Base-by-base conservation (phyloP, 2,888 invertebrate species). In the Gortyna flavago region DNA sequence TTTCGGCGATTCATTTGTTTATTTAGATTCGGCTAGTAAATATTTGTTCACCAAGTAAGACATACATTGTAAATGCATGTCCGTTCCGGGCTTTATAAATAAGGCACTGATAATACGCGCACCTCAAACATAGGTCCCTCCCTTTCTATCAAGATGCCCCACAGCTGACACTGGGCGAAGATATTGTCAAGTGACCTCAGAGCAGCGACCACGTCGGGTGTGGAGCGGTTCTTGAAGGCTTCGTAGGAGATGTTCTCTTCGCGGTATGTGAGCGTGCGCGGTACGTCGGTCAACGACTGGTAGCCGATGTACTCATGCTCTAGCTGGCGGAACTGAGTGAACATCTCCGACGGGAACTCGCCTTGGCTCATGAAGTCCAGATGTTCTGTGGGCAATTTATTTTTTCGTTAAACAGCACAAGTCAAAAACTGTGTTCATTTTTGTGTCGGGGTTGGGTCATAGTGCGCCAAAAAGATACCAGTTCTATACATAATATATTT, bases 251-350 rank as follows among this genome's bases (percentile, higher is more conserved):
- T 81, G 67, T 97, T 93, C 77, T 97, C 97, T 92, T 99, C 99
- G 65, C 97, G 95, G 93, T 98, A 98, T 6, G 98, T 97, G 66
- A 98, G 96, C 3, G 98, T 98, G 89, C 98, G 98, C 0, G 99
- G 99, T 21, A 99, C 99, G 96, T 99, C 99, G 0, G 99, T 99
- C 75, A 99, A 97, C 93, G 99, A 99, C 96, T 99, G 99, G 96
- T 99, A 99, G 67, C 99, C 99, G 92, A 99, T 98, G 92, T 99
- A 99, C 92, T 99, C 98, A 93, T 99, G 98, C 92, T 99, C 98
- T 80, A 99, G 95, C 95, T 99, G 99, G 81, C 98, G 97, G 95
- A 99, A 99, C 83, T 98, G 98, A 11, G 97, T 97, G 92, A 99
- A 98, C 90, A 97, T 97, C 89, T 98, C 97, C 69, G 98, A 97